These are phyloP conservation scores for Araneus ventricosus DNA, from an alignment of 1,140 invertebrate genomes.

Conservation along the genomic window DNA sequence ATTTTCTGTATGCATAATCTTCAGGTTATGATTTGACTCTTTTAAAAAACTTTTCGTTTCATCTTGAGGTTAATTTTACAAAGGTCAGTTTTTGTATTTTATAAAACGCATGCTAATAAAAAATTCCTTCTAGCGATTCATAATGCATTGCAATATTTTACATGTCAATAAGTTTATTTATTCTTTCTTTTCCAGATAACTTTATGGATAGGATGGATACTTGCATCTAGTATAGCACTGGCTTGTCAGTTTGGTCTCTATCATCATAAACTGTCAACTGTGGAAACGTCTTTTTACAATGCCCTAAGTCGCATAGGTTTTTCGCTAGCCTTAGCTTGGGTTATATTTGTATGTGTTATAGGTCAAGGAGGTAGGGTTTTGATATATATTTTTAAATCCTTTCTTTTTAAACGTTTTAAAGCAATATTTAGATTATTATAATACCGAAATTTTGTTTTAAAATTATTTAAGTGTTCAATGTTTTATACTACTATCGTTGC, in stretches of 20 bases:
- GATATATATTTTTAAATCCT: too few species aligned
- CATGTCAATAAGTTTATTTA: neutral
- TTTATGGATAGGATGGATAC: slow-evolving; percentile 19
- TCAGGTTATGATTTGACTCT: too few species aligned
- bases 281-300: slow-evolving; percentile 26
- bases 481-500: too few species aligned
- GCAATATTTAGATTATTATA: too few species aligned
- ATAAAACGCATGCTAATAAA: neutral
- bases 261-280: neutral
- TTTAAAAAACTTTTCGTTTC: too few species aligned
- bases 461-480: too few species aligned
- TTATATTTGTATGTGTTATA: slow-evolving; percentile 55
- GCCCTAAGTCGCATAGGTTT: slow-evolving; percentile 27
- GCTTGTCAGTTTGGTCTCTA: slow-evolving; percentile 24
- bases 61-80: neutral
- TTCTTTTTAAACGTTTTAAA: too few species aligned
- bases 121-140: neutral
- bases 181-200: neutral
- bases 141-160: too few species aligned
- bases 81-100: neutral
- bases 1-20: too few species aligned
- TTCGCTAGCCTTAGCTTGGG: neutral
- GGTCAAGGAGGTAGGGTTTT: slow-evolving; percentile 20
- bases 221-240: neutral
- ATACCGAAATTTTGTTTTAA: too few species aligned